Conservation (phyloP, 2,888 invertebrate genomes). For the Timema cristinae region DNA sequence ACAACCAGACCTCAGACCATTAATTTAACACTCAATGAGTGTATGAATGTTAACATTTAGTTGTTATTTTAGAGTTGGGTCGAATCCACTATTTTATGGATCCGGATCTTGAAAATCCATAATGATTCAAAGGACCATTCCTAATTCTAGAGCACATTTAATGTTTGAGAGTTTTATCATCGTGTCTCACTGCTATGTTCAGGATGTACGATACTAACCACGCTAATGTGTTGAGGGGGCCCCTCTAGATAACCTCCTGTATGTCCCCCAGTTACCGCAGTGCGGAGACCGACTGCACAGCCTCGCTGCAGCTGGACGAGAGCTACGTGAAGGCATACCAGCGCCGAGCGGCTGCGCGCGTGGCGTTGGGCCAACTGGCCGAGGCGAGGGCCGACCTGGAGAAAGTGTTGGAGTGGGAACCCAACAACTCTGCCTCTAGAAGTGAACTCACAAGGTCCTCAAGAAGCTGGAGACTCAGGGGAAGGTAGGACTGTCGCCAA, state of each 20-base stretch:
- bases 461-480: slow-evolving; percentile 33
- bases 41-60: no score
- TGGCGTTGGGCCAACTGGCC: slow-evolving; percentile 63
- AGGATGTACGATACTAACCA: not conserved
- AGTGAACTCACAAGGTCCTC: slow-evolving; percentile 55
- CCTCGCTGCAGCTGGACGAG: slow-evolving; percentile 71
- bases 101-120: no score
- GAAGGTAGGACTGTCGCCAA: no score
- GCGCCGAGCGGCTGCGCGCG: slow-evolving; percentile 72
- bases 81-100: no score
- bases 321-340: slow-evolving; percentile 81
- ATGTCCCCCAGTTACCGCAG: slow-evolving; percentile 53
- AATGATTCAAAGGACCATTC: no score
- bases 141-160: no score
- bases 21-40: no score
- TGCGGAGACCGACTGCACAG: slow-evolving; percentile 76
- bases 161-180: not conserved
- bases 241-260: slow-evolving; percentile 11
- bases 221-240: not conserved
- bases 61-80: no score
- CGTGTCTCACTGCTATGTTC: not conserved
- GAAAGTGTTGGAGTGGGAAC: slow-evolving; percentile 69
- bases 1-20: no score
- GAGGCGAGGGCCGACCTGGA: slow-evolving; percentile 69
- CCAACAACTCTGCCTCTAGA: slow-evolving; percentile 68